Percentiles rank a stretch among this genome's conserved stretches.
These are phyloP conservation scores for Aphelocoma californica DNA, from an alignment of 2,797 vertebrate genomes.

Conservation along the genomic window DNA sequence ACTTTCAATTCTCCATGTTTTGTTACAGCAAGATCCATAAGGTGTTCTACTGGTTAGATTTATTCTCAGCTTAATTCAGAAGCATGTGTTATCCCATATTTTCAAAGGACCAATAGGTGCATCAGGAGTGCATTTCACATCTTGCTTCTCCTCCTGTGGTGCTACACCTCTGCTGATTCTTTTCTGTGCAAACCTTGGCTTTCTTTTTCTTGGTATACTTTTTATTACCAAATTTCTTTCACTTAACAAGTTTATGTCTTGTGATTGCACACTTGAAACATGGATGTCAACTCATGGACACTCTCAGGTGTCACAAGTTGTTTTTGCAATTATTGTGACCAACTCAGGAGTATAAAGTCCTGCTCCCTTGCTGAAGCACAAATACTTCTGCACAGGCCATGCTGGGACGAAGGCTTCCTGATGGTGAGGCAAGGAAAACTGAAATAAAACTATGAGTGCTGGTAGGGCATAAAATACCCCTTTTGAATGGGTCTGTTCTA, in stretches of 20 bases:
- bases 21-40: neutral
- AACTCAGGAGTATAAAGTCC: neutral
- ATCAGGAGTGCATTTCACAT: neutral
- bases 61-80: neutral
- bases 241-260: neutral
- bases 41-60: neutral
- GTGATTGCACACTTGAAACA: neutral
- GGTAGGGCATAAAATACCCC: neutral
- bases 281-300: accelerated
- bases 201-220: neutral
- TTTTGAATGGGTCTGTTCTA: neutral
- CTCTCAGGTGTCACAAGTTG: neutral
- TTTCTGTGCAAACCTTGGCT: neutral
- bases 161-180: neutral
- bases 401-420: neutral
- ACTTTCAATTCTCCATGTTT: neutral
- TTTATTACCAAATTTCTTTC: neutral
- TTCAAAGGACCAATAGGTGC: neutral
- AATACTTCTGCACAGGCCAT: neutral
- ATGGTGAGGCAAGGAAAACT: neutral
- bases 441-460: neutral
- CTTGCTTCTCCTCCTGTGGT: neutral
- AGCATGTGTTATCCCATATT: neutral
- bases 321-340: neutral
- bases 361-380: neutral